Base-by-base conservation (phyloP, 64 coral and sea anemone genomes). In the Stichodactyla mertensii region DNA sequence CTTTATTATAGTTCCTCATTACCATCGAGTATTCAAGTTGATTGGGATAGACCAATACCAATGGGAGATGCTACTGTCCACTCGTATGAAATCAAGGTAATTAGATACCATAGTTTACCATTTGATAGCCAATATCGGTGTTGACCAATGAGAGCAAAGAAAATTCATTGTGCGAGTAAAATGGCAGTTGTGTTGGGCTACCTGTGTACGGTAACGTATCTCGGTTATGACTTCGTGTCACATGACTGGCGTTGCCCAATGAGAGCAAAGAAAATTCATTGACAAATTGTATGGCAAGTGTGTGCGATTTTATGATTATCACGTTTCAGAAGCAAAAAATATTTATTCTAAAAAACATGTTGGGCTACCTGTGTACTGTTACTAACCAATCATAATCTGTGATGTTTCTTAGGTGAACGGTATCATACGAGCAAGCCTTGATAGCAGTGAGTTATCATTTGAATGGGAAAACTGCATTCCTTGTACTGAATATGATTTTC, bases 51-150 rank as follows among this genome's bases (percentile, higher is more conserved):
- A 16, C 91, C 94, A 52, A 64, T 82, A 14, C 83, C 79, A 4
- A 89, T 87, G 79, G 94, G 94, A 2, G 94, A 97, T 71, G 94
- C 91, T 69, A 69, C 52, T 5, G 87, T 93, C 59, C 77, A 89
- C 27, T 57, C 71, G n/a, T 93, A 88, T 61, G 64, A 88, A 67
- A 26, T 97, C 52, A 90, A 70, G 85, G 94, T 97, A 77, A 54
- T 7, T 8, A 52, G 28, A 80, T n/a, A 52, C 61, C 13, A 61
- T 22, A 31, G 9, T 8, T 36, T 57, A 22, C 24, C 22, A 60
- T 10, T 31, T 36, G 31, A 85, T 36, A 31, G 28, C 28, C 28
- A 31, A 31, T 31, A 31, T 31, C 28, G 28, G 28, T 31, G 0
- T 31, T 31, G 1, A 31, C 28, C 28, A 31, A 31, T 31, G 1